A percentile compares a stretch with the other conserved stretches of the same genome.
Conservation (phyloP, 2,113 vertebrate species). For the Desmodus rotundus region DNA sequence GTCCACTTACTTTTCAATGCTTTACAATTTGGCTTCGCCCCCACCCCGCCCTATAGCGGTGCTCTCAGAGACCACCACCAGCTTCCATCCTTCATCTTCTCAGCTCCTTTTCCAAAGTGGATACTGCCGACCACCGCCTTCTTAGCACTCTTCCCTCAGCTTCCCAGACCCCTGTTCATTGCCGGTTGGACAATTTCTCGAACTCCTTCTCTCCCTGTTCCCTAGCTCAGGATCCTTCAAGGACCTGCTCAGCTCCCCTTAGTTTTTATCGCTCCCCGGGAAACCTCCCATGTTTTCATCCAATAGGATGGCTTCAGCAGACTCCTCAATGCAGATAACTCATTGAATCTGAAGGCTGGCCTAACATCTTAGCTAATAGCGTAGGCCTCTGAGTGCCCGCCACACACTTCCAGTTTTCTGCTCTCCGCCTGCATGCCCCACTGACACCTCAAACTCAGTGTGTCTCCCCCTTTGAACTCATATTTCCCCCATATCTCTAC, state of each 20-base stretch:
- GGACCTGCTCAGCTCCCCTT: neutral
- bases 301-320: neutral
- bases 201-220: neutral
- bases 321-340: neutral
- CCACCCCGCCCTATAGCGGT: neutral
- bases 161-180: neutral
- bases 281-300: neutral
- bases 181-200: neutral
- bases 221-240: neutral
- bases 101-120: neutral
- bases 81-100: neutral
- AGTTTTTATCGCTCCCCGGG: neutral
- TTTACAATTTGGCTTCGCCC: neutral
- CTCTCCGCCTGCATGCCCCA: neutral
- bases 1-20: neutral
- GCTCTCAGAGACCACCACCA: neutral
- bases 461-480: neutral
- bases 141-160: neutral
- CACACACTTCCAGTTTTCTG: neutral
- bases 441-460: neutral
- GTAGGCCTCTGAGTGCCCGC: neutral
- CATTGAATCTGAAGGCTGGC: neutral
- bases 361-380: neutral
- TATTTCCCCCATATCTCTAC: neutral
- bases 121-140: neutral